A percentile compares a stretch with the other conserved stretches of the same genome.
Conservation (phyloP, 2,797 vertebrate genomes). For the Centroberyx gerrardi region DNA sequence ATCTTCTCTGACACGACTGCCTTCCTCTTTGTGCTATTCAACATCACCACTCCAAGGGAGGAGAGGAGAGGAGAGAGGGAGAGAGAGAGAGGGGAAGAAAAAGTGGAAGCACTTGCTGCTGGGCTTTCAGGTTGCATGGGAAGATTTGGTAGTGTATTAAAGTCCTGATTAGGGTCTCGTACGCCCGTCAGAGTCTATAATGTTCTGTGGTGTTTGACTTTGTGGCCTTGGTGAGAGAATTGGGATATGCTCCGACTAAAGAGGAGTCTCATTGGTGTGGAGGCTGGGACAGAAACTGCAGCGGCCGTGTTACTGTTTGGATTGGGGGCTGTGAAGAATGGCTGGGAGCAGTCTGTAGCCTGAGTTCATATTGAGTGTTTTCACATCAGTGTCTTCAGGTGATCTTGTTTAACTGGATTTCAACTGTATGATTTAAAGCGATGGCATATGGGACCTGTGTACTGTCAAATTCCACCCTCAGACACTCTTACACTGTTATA, state of each 20-base stretch:
- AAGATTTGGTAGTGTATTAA: constrained; percentile 80
- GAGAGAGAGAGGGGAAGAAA: constrained; percentile 34
- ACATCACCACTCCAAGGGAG: constrained; percentile 62
- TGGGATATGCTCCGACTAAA: constrained; percentile 37
- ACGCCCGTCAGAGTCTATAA: constrained; percentile 78
- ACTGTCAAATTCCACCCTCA: not conserved
- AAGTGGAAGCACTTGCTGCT: constrained; percentile 52
- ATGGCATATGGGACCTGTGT: not conserved
- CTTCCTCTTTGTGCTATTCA: constrained; percentile 67
- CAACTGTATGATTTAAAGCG: not conserved
- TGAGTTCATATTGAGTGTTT: constrained; percentile 4
- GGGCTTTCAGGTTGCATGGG: constrained; percentile 66
- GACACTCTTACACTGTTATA: too few relatives aligned
- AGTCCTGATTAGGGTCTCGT: constrained; percentile 78
- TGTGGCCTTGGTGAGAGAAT: constrained; percentile 45
- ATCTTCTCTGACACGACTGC: constrained; percentile 81
- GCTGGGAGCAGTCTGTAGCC: not conserved
- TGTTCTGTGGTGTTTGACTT: constrained; percentile 64
- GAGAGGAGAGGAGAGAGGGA: constrained; percentile 37
- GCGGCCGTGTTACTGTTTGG: constrained; percentile 25
- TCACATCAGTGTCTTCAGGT: constrained; percentile 16
- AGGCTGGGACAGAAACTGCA: constrained; percentile 16
- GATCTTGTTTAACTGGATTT: not conserved
- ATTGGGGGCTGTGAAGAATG: not conserved
- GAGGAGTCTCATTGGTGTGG: constrained; percentile 31